Conservation (phyloP, 2,113 vertebrate species). For the pig (Sus scrofa) region DNA sequence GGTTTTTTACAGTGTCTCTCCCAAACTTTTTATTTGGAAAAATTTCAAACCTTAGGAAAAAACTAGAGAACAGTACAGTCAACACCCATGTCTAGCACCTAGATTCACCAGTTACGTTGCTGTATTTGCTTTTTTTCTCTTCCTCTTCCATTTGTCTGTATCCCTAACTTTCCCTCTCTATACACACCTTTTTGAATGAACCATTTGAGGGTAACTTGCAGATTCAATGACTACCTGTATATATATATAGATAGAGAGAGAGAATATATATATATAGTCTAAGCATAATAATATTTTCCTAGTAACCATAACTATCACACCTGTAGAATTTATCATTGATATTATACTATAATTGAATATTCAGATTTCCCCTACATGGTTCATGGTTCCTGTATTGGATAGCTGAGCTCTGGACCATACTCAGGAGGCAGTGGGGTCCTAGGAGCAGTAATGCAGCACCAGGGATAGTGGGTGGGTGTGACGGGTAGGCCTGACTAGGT, state of each 20-base stretch:
- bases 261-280: neutral
- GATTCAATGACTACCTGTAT: neutral
- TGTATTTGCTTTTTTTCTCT: conserved; percentile 40
- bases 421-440: neutral
- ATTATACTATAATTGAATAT: neutral
- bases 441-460: neutral
- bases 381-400: neutral
- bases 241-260: too few relatives aligned
- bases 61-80: neutral
- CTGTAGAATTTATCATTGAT: conserved; percentile 1
- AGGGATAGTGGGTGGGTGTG: neutral
- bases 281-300: conserved; percentile 11
- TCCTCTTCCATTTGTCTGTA: neutral
- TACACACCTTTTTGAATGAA: neutral
- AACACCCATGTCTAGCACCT: neutral
- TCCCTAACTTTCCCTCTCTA: neutral
- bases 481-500: neutral
- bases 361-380: neutral
- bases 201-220: conserved; percentile 36
- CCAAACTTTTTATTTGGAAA: conserved; percentile 51
- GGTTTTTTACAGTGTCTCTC: neutral
- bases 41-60: conserved; percentile 36
- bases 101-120: neutral
- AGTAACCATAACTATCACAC: neutral
- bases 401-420: neutral